Conservation (phyloP, 2,113 vertebrate genomes). For the Lepus americanus region DNA sequence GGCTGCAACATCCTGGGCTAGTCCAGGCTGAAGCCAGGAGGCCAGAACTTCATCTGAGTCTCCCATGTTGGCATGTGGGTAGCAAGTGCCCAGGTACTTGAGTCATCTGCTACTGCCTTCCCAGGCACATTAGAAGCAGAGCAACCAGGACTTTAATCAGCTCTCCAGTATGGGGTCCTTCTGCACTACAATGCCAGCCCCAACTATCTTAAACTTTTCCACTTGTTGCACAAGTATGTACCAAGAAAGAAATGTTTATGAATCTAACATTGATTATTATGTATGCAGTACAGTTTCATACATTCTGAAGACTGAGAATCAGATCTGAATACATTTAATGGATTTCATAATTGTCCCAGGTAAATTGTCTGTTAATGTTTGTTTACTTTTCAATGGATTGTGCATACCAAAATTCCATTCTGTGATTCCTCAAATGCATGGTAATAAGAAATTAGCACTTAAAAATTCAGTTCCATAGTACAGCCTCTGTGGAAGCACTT, state of each 20-base stretch:
- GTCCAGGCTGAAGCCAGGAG: too few species aligned
- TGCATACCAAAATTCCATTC: neutral
- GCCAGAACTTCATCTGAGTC: too few species aligned
- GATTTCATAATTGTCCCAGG: conserved; percentile 20
- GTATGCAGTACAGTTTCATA: neutral
- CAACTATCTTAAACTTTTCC: too few species aligned
- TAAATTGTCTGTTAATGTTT: neutral
- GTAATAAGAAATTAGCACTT: neutral
- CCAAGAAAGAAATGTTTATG: conserved; percentile 19
- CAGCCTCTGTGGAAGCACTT: conserved; percentile 35
- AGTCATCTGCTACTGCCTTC: too few species aligned
- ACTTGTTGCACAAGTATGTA: neutral
- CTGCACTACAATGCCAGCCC: too few species aligned
- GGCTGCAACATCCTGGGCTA: too few species aligned
- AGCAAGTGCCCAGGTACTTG: too few species aligned
- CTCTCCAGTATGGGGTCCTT: too few species aligned
- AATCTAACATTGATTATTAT: neutral
- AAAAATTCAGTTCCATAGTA: conserved; percentile 1
- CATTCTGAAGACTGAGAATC: neutral
- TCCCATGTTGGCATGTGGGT: too few species aligned
- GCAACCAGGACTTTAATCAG: too few species aligned
- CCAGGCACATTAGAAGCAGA: too few species aligned
- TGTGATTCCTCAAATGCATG: neutral
- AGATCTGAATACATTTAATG: conserved; percentile 51
- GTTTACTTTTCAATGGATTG: neutral